Conservation (phyloP, 2,888 invertebrate genomes). For the Polyommatus iphigenia region DNA sequence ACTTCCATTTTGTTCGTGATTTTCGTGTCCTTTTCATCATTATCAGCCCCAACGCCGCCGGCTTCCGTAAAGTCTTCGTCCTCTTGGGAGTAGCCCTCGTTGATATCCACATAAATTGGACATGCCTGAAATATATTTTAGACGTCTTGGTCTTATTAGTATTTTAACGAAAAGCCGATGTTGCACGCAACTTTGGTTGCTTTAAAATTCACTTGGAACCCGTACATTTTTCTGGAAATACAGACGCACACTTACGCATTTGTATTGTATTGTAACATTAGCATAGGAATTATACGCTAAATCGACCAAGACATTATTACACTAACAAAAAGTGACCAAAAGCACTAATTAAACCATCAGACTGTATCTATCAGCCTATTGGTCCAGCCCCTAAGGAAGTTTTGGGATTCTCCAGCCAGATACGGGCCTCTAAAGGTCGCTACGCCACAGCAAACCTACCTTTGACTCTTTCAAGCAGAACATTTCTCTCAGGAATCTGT, state of each 20-base stretch:
- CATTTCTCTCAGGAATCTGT: conserved; percentile 51
- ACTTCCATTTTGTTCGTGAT: conserved; percentile 56
- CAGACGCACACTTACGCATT: too few relatives aligned
- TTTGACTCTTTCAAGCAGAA: conserved; percentile 60
- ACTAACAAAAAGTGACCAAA: too few relatives aligned
- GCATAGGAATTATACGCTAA: too few relatives aligned
- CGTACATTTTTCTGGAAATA: too few relatives aligned
- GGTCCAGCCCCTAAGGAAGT: too few relatives aligned
- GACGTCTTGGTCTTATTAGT: not conserved
- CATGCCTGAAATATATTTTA: not conserved
- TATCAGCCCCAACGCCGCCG: conserved; percentile 47
- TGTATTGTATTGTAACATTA: too few relatives aligned
- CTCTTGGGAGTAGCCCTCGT: conserved; percentile 50
- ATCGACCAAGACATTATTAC: too few relatives aligned
- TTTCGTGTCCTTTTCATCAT: conserved; percentile 49
- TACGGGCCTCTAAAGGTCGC: too few relatives aligned
- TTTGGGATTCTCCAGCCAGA: not conserved
- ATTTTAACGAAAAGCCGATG: not conserved
- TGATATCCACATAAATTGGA: not conserved
- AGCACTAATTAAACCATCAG: too few relatives aligned
- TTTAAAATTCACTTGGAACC: too few relatives aligned
- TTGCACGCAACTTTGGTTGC: too few relatives aligned
- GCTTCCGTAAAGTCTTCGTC: conserved; percentile 49
- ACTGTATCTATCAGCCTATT: too few relatives aligned
- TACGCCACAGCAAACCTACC: conserved; percentile 47